Evolutionary conservation across 1,140 invertebrate genomes (phyloP), one percentile per base, ranked within the genome.

Genomic region (Papilio machaon): DNA sequence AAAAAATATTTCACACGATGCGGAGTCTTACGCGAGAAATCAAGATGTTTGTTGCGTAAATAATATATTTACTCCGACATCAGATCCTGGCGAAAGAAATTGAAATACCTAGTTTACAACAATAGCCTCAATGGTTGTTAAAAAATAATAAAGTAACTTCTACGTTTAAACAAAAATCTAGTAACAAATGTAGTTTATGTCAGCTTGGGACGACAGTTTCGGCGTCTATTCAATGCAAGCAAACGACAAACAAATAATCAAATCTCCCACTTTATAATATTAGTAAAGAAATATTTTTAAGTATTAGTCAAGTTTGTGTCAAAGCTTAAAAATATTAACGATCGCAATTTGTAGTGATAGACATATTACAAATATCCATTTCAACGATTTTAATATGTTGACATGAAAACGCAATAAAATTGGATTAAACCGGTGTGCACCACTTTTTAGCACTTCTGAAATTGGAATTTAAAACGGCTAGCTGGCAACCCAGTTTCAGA

Each of bases 1-100:
- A 83, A 87, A 86, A 88, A 85, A 88, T 83, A 83, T 79, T 81
- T 80, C 77, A 79, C 82, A 82, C 81, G 81, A 78, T 83, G 60
- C 43, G n/a, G 75, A 79, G 81, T 70, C 83, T 85, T 83, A 83
- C 83, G 74, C 74, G 82, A 82, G 82, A 87, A 87, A 86, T 86
- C 85, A 87, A 84, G 82, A 86, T 83, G 83, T 82, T 87, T 60
- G 80, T 60, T 35, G 43, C 19, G n/a, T 85, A 83, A 85, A 87
- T 87, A 87, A 85, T 87, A 82, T 82, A 86, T 86, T 46, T 58
- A 79, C 70, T 49, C 82, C 80, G 75, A 81, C 81, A 77, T 84
- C 81, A 81, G 81, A 81, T 75, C 84, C 82, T 85, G 81, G 82
- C 82, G 52, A 80, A 83, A 47, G 58, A 80, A 80, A 81, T 82